Base-by-base conservation (phyloP, 1,140 invertebrate species). In the Pachypeltis micranthus region DNA sequence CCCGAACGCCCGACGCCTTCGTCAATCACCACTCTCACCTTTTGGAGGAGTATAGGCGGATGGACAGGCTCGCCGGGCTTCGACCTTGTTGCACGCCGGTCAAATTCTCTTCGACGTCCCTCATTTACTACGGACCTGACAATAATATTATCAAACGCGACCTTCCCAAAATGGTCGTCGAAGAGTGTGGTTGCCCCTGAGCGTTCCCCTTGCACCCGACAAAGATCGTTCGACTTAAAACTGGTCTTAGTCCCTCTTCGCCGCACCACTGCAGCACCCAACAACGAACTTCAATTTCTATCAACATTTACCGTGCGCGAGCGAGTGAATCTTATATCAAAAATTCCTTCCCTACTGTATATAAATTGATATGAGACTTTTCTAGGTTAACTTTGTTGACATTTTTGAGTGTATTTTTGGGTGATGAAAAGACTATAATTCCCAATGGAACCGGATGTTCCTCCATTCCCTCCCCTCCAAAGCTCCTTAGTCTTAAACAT, bases 121-220 rank as follows among this genome's bases (percentile, higher is more conserved):
- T 97, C 68, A 92, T 96, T 69, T 96, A 97, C 76, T 93, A 93
- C 76, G 91, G 91, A 65, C 85, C 87, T 55, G 86, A 91, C 75
- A 83, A 84, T 63, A 93, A 91, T 74, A 91, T 96, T 72, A 91
- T 96, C 72, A 94, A 94, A 74, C 81, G 90, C 67, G 90, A 95
- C 77, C 78, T 97, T 70, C 92, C 93, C 66, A 93, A 93, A 80
- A 96, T 96, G 92, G 88, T 94, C 65, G 91, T 96, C 28, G 91
- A 95, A 74, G 90, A 95, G 78, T 97, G 93, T 76, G 92, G 93
- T 60, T 96, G 93, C 77, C 88, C 90, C 29, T 65, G 56, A 63
- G 21, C 54, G 7, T 4, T 21, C 47, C 10, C 10, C 4, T 19
- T 27, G 19, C 44, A 19, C 24, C n/a, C n/a, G n/a, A n/a, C n/a